Base-by-base conservation (phyloP, 2,888 invertebrate genomes). In the Pardosa pseudoannulata region DNA sequence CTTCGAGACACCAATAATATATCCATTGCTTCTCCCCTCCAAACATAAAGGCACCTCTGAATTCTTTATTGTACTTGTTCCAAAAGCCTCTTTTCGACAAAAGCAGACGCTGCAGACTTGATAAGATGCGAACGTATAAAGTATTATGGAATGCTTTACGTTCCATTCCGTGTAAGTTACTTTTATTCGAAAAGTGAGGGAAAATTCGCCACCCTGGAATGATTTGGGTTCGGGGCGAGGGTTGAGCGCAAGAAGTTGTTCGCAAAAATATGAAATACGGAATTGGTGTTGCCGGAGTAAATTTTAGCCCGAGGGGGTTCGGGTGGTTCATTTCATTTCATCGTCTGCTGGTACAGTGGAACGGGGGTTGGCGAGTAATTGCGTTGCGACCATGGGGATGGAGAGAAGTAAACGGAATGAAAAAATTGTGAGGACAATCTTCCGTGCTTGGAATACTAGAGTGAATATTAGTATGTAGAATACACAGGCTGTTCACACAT, bases 261-360 rank as follows among this genome's bases (percentile, higher is more conserved):
- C 56, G 56, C n/a, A 46, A 56, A 56, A 56, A 56, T 56, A 56
- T 56, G 56, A 56, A 56, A 56, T 56, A 56, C 23, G 56, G 56
- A 56, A 56, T 56, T 56, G 56, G 56, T 56, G 56, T 56, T 56
- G 56, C 56, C 56, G 56, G 19, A 23, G 23, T 56, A 11, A 23
- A 23, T 56, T 56, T 56, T 56, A 56, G 56, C 56, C 16, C 56
- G 23, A 56, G 56, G 56, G 56, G 5, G 1, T 23, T 19, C 23
- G 56, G 56, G 56, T 56, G 56, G n/a, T 56, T 56, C 56, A 56
- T 56, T 56, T 56, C 56, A 56, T 56, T 56, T 56, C 56, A 56
- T 56, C 23, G 56, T 56, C 56, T 56, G 56, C 16, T 56, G 56
- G 23, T 56, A 56, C 23, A 3, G 56, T 19, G 23, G 3, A 23